Conservation (phyloP, 1,140 invertebrate species). For the Nylanderia fulva region DNA sequence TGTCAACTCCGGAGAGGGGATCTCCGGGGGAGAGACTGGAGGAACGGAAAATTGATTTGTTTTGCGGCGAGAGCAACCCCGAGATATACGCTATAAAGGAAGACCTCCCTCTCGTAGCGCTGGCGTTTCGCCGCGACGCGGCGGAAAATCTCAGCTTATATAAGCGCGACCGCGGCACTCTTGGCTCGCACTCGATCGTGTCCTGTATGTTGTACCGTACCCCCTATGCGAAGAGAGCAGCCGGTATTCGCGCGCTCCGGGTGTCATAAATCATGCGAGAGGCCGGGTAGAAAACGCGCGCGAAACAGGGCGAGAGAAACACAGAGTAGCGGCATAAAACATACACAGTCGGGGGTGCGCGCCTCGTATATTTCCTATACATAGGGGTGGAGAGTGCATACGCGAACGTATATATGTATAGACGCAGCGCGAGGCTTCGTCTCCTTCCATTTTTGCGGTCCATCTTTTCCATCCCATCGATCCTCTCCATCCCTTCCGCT, state of each 20-base stretch:
- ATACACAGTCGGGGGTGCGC: conserved; percentile 69
- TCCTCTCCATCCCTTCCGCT: conserved; percentile 57
- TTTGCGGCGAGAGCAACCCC: conserved; percentile 9
- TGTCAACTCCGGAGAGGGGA: neutral
- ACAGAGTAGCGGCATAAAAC: conserved; percentile 69
- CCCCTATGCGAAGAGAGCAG: conserved; percentile 1
- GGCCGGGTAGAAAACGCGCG: conserved; percentile 41
- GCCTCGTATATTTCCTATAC: conserved; percentile 73
- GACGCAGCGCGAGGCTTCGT: conserved; percentile 66
- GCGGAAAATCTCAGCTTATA: conserved; percentile 52
- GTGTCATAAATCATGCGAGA: conserved; percentile 63
- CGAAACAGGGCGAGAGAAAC: conserved; percentile 3
- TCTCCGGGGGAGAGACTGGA: neutral
- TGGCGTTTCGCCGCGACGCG: neutral
- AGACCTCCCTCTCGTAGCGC: conserved; percentile 1
- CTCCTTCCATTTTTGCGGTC: conserved; percentile 72
- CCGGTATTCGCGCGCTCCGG: conserved; percentile 27
- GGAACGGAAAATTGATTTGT: conserved; percentile 57
- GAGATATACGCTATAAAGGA: conserved; percentile 32
- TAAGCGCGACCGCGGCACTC: neutral
- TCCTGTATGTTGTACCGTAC: neutral
- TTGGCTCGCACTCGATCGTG: neutral
- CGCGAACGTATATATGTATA: conserved; percentile 18
- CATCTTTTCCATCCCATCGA: conserved; percentile 68
- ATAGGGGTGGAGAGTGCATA: neutral